Conservation (phyloP, 2,113 vertebrate genomes). For the Lepus europaeus region DNA sequence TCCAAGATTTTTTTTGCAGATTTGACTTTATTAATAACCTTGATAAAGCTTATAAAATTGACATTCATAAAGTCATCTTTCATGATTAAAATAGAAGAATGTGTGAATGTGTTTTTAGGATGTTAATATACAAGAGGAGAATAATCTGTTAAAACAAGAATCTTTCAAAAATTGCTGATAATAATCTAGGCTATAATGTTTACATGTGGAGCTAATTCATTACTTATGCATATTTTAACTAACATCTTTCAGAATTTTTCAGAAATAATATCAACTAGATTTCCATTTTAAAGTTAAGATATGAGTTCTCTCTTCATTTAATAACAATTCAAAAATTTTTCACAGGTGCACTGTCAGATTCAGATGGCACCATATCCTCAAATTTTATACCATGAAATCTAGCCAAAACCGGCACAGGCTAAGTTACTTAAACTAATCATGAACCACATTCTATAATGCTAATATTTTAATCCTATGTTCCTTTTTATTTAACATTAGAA, state of each 20-base stretch:
- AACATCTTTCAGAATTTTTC: slow-evolving; percentile 37
- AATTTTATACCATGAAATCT: neutral
- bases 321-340: neutral
- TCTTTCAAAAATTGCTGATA: neutral
- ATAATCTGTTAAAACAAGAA: slow-evolving; percentile 12
- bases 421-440: slow-evolving; percentile 1
- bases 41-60: neutral
- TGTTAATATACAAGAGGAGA: neutral
- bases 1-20: slow-evolving; percentile 55
- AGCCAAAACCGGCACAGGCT: neutral
- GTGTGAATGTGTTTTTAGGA: neutral
- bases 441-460: slow-evolving; percentile 61
- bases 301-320: neutral
- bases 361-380: slow-evolving; percentile 38
- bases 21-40: slow-evolving; percentile 51
- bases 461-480: slow-evolving; percentile 41
- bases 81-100: neutral
- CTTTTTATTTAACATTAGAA: slow-evolving; percentile 56
- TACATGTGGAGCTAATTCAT: neutral
- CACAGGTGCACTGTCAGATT: neutral
- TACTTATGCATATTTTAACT: slow-evolving; percentile 54
- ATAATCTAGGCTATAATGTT: neutral
- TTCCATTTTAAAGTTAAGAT: slow-evolving; percentile 48
- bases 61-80: neutral
- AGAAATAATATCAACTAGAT: neutral